Percentiles rank a stretch among this genome's conserved stretches.
phyloP scores from a whole-genome alignment of 2,888 invertebrate genomes.

The Clanis bilineata region DNA sequence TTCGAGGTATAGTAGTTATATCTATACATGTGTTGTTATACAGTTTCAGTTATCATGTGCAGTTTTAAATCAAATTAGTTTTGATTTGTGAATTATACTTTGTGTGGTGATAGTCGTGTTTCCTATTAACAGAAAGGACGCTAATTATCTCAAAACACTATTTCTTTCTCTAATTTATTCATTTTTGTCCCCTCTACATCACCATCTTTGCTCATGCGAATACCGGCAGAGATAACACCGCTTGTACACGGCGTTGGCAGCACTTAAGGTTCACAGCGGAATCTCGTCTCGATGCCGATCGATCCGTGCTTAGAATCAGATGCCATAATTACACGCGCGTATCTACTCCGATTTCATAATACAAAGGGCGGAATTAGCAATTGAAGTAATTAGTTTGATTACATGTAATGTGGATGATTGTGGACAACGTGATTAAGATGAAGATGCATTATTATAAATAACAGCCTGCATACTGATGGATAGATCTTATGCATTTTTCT shows the following conservation, averaged over 20 bases:
- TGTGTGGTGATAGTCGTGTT: too few species aligned
- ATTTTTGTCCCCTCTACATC: not conserved
- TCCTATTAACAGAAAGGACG: too few species aligned
- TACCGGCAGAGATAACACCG: constrained; percentile 18
- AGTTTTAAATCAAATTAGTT: too few species aligned
- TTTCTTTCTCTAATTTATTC: not conserved
- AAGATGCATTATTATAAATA: too few species aligned
- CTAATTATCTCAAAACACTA: too few species aligned
- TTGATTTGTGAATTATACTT: too few species aligned
- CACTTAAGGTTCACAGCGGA: constrained; percentile 17
- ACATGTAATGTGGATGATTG: not conserved
- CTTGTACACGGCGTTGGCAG: constrained; percentile 9
- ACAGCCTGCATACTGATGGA: too few species aligned
- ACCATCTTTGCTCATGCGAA: constrained; percentile 1
- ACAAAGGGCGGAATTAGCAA: not conserved
- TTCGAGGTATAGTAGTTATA: too few species aligned
- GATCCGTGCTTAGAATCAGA: not conserved
- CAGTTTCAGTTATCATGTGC: too few species aligned
- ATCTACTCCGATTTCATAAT: constrained; percentile 3
- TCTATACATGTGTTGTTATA: too few species aligned
- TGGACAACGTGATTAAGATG: too few species aligned
- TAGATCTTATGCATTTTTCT: too few species aligned
- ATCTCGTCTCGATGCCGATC: constrained; percentile 12
- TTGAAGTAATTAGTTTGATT: not conserved
- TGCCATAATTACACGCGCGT: not conserved